Evolutionary conservation across 2,113 vertebrate genomes (phyloP).

Genomic region (Myanophis thanlyinensis): DNA sequence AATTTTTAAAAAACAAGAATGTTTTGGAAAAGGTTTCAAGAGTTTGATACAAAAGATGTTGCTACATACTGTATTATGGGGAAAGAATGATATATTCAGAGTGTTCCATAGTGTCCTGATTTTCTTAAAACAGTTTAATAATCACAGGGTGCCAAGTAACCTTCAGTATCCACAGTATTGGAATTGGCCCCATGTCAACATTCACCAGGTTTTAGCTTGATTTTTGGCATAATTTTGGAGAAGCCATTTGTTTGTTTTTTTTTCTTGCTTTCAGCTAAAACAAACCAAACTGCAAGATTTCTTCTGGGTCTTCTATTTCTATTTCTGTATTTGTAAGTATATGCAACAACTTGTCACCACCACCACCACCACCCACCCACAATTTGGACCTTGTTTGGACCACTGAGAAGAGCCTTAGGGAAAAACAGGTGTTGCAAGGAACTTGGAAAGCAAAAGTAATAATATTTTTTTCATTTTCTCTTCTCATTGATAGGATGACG

Average conservation of each 20-base stretch:
- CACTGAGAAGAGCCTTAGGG: too few species aligned
- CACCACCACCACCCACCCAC: too few species aligned
- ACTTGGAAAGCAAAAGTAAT: background rate
- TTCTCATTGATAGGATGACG: background rate
- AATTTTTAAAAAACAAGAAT: background rate
- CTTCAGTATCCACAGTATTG: background rate
- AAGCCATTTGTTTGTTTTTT: background rate
- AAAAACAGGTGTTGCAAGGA: background rate
- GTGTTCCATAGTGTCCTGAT: background rate
- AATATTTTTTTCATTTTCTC: background rate
- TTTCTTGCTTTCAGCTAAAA: background rate
- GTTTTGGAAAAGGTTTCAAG: background rate
- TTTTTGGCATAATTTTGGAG: background rate
- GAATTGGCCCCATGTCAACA: background rate
- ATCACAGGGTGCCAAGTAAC: background rate
- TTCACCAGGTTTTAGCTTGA: background rate
- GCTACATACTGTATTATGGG: background rate
- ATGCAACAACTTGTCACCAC: background rate
- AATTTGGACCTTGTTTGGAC: background rate
- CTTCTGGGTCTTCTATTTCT: background rate
- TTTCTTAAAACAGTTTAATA: background rate
- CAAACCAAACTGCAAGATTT: background rate
- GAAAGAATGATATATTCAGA: background rate
- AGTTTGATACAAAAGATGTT: background rate
- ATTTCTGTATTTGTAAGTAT: too few species aligned